These are phyloP conservation scores for Streptopelia turtur DNA, from an alignment of 2,797 vertebrate species.

Conservation along the genomic window DNA sequence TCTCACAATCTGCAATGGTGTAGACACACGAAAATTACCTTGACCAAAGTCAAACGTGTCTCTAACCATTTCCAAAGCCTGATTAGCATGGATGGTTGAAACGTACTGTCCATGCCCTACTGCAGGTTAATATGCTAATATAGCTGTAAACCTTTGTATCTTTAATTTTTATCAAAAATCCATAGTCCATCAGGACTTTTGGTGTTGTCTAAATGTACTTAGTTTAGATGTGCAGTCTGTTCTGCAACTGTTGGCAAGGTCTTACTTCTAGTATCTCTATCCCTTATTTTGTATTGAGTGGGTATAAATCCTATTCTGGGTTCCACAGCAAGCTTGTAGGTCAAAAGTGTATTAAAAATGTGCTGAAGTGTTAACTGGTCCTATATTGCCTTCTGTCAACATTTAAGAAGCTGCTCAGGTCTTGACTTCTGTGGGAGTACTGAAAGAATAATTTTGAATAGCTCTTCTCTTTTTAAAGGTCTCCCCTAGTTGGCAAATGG, in stretches of 20 bases:
- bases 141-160: not conserved
- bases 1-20: not conserved
- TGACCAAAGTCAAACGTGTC: not conserved
- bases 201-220: not conserved
- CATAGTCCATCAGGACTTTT: not conserved
- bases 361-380: conserved; percentile 37
- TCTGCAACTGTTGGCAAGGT: not conserved
- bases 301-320: not conserved
- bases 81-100: not conserved
- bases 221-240: not conserved
- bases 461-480: conserved; percentile 55
- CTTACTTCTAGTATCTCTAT: not conserved
- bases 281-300: not conserved
- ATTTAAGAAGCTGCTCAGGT: conserved; percentile 41
- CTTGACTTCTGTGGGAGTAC: conserved; percentile 48
- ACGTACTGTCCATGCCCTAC: not conserved
- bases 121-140: not conserved
- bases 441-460: conserved; percentile 43
- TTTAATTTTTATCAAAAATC: conserved; percentile 16
- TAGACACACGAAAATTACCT: not conserved
- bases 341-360: conserved; percentile 17
- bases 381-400: conserved; percentile 46
- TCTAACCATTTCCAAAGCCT: not conserved
- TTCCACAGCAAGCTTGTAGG: not conserved
- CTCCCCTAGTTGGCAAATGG: conserved; percentile 39